phyloP scores from a whole-genome alignment of 2,797 vertebrate species.

The Parotocinclus haroldoi region DNA sequence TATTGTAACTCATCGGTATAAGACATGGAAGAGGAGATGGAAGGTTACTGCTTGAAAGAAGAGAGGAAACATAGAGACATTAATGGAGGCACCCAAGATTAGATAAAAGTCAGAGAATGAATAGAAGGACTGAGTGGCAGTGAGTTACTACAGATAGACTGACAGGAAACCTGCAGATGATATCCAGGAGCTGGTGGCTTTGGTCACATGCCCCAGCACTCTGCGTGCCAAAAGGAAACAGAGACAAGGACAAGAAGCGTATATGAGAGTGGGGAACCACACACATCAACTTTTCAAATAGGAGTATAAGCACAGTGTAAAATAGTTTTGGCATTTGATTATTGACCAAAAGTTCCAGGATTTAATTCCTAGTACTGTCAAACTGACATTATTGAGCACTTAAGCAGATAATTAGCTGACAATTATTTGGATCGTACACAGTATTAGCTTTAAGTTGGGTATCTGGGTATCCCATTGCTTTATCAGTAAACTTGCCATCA shows the following conservation, averaged over 20 bases:
- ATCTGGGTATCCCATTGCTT: too few species aligned
- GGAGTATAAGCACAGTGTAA: constrained; percentile 21
- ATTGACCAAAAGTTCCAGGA: too few species aligned
- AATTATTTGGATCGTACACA: too few species aligned
- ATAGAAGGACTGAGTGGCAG: constrained; percentile 28
- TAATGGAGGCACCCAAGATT: constrained; percentile 44
- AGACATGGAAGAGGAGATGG: constrained; percentile 38
- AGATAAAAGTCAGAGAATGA: constrained; percentile 38
- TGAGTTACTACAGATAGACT: constrained; percentile 26
- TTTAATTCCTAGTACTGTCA: too few species aligned
- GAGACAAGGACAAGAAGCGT: constrained; percentile 10
- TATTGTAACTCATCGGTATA: constrained; percentile 44
- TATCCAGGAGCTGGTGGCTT: constrained; percentile 28
- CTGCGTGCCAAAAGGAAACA: not conserved
- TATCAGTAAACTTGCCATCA: too few species aligned
- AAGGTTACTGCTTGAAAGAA: constrained; percentile 30
- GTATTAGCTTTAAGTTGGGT: too few species aligned
- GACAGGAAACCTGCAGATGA: constrained; percentile 31
- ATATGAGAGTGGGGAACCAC: constrained; percentile 12
- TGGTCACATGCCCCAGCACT: constrained; percentile 14
- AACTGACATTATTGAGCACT: too few species aligned
- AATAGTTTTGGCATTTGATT: constrained; percentile 13
- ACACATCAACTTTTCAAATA: constrained; percentile 18
- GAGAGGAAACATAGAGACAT: constrained; percentile 53
- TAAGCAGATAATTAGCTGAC: too few species aligned